Evolutionary conservation across 2,888 invertebrate genomes (phyloP), one percentile per base, ranked within the genome.

Genomic region (Pachymerium ferrugineum): DNA sequence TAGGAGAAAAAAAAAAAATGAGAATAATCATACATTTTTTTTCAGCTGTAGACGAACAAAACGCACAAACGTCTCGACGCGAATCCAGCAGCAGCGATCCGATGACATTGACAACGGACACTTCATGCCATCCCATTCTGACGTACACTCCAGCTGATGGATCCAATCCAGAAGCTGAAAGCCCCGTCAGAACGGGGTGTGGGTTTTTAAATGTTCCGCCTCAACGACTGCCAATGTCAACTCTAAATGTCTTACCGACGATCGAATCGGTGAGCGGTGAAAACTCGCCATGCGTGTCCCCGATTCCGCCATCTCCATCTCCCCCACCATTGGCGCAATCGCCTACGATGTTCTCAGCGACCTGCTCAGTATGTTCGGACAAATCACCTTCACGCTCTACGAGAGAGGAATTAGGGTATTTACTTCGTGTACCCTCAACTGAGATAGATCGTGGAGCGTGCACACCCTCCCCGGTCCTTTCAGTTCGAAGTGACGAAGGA

Each of bases 21-120:
- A 62, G 62, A 19, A 62, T 35, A 35, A 8, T 35, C 35, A 14
- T 8, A 35, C n/a, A 5, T 74, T 76, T 25, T 54, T 25, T 78
- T 78, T 14, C 78, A 83, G 83, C 86, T 77, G 88, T 88, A 31
- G 89, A 89, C 78, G 89, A 89, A 78, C 84, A 84, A 78, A 84
- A 83, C 78, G 81, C 81, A 4, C 81, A 82, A 77, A 81, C 81
- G 5, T n/a, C n/a, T n/a, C 25, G 68, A 4, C 68, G 30, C 12
- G 1, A 22, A 8, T 47, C 47, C 3, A 47, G 47, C 47, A 22
- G 47, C 1, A 47, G 47, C 47, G 47, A 47, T 22, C 38, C 12
- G 38, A 12, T 35, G 38, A 35, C 12, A n/a, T n/a, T n/a, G n/a
- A 47, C 16, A 16, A 22, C 47, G 14, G 47, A 47, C 22, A 4